Percentiles rank a stretch among this genome's conserved stretches.
These are phyloP conservation scores for Diadophis punctatus DNA, from an alignment of 2,113 vertebrate genomes.

Conservation along the genomic window DNA sequence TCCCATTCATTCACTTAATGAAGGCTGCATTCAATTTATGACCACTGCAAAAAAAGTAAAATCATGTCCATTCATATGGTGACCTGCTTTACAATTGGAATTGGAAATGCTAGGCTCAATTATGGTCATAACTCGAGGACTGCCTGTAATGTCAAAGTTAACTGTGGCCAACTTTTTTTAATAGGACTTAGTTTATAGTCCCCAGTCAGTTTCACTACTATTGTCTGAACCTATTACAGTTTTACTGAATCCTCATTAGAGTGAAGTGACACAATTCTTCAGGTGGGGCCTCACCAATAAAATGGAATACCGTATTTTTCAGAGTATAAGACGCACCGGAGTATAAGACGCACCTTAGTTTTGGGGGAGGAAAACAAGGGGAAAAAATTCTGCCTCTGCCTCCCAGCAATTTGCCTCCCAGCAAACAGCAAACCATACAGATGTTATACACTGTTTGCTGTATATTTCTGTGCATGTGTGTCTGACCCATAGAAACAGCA, in stretches of 20 bases:
- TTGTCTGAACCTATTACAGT: neutral
- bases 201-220: neutral
- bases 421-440: too few species aligned
- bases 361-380: too few species aligned
- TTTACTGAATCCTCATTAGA: neutral
- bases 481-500: too few species aligned
- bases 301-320: too few species aligned
- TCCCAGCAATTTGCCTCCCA: too few species aligned
- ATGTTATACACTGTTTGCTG: too few species aligned
- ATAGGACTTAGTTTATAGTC: neutral
- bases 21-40: neutral
- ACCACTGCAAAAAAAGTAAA: neutral
- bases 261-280: neutral
- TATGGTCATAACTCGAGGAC: neutral
- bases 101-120: neutral
- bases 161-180: neutral
- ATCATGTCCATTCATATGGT: neutral
- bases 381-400: too few species aligned
- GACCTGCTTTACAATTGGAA: neutral
- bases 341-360: too few species aligned
- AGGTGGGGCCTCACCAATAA: neutral
- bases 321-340: too few species aligned
- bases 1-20: neutral
- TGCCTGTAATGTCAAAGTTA: neutral
- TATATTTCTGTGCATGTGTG: too few species aligned